These are phyloP conservation scores for Formicarius rufipectus DNA, from an alignment of 2,113 vertebrate species.

Conservation along the genomic window DNA sequence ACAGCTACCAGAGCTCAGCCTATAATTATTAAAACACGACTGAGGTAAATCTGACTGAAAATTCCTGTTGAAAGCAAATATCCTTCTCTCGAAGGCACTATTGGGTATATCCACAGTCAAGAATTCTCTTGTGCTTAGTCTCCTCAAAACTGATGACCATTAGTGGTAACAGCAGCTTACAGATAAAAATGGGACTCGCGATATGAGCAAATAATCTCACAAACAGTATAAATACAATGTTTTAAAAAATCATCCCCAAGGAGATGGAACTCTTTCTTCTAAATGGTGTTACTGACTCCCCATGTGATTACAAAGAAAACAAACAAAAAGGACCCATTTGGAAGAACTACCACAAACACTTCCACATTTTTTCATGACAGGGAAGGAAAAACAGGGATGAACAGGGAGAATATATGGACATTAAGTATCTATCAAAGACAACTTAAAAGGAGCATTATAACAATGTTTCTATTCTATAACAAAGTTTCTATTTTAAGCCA, in stretches of 20 bases:
- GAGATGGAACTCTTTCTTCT: background rate
- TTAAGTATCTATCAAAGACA: background rate
- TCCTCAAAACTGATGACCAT: background rate
- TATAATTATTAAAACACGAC: background rate
- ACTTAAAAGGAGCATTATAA: background rate
- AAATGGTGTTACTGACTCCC: background rate
- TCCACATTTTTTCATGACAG: background rate
- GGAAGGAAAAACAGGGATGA: background rate
- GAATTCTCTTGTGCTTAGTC: background rate
- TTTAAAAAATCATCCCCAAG: background rate
- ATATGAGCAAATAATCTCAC: background rate
- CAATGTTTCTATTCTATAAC: background rate
- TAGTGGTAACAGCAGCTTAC: background rate
- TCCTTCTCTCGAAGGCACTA: background rate
- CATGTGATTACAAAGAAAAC: background rate
- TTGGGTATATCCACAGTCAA: background rate
- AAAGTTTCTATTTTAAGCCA: background rate
- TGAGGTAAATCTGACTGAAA: background rate
- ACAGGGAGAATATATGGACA: fast-evolving
- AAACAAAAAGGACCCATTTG: background rate
- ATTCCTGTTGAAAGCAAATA: background rate
- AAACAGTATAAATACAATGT: background rate
- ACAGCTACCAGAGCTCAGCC: background rate
- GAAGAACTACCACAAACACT: background rate
- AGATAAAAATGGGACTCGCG: background rate